phyloP scores from a whole-genome alignment of 2,113 vertebrate species.

The Naja naja region DNA sequence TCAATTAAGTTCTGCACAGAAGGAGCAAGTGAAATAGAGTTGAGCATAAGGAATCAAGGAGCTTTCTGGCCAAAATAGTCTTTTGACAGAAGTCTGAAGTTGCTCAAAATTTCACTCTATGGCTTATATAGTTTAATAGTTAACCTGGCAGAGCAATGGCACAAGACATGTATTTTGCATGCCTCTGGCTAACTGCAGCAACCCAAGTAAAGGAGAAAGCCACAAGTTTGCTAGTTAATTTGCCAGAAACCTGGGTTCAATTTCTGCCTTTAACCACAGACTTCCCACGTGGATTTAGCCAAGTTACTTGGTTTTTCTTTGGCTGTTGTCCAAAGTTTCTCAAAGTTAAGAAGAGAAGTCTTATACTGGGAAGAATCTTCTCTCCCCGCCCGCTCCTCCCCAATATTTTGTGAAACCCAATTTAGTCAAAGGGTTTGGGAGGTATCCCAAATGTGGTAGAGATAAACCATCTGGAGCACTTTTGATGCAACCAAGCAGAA shows the following conservation, averaged over 20 bases:
- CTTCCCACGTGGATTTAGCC: slow-evolving; percentile 25
- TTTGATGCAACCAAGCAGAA: slow-evolving; percentile 20
- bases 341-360: slow-evolving; percentile 19
- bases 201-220: slow-evolving; percentile 11
- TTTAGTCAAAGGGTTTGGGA: slow-evolving; percentile 24
- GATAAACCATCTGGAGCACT: slow-evolving; percentile 31
- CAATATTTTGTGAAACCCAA: slow-evolving; percentile 7
- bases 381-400: background rate
- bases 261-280: slow-evolving; percentile 17
- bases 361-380: slow-evolving; percentile 11
- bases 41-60: background rate
- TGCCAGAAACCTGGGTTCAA: slow-evolving; percentile 35
- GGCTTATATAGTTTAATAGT: background rate
- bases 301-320: slow-evolving; percentile 23
- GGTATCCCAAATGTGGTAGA: slow-evolving; percentile 20
- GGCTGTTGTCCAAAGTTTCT: slow-evolving; percentile 2
- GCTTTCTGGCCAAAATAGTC: background rate
- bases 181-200: slow-evolving; percentile 13
- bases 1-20: background rate
- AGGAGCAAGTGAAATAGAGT: background rate
- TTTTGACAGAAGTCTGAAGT: background rate
- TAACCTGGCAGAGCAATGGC: background rate
- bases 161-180: background rate
- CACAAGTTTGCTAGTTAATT: slow-evolving; percentile 16
- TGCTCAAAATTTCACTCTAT: background rate